Evolutionary conservation across 2,888 invertebrate genomes (phyloP).

Genomic region (Spisula solida): DNA sequence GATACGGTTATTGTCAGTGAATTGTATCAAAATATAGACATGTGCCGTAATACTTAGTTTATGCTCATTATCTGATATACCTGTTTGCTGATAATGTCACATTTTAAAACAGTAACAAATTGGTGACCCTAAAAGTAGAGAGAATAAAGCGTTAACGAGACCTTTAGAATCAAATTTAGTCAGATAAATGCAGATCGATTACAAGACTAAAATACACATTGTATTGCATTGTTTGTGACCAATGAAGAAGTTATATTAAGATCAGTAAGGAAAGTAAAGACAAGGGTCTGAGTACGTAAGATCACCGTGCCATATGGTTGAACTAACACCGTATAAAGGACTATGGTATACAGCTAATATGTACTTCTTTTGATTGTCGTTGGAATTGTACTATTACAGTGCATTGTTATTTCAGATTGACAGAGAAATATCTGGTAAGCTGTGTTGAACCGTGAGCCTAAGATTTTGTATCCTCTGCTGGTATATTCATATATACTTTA

Average conservation of each 20-base stretch:
- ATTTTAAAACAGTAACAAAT: constrained; percentile 61
- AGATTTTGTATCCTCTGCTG: too few relatives aligned
- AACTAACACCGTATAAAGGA: neutral
- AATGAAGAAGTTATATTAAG: constrained; percentile 19
- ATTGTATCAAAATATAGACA: constrained; percentile 1
- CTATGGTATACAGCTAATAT: too few relatives aligned
- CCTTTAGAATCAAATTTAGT: constrained; percentile 1
- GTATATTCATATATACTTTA: too few relatives aligned
- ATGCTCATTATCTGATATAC: neutral
- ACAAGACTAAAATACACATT: constrained; percentile 50
- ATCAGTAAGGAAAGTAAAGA: constrained; percentile 32
- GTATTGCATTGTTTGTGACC: constrained; percentile 44
- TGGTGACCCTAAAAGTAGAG: constrained; percentile 44
- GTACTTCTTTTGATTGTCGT: too few relatives aligned
- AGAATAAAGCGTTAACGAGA: constrained; percentile 37
- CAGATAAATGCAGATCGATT: constrained; percentile 40
- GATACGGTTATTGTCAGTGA: constrained; percentile 8
- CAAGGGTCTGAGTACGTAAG: neutral
- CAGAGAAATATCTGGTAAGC: too few relatives aligned
- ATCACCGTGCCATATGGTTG: constrained; percentile 8
- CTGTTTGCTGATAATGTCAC: constrained; percentile 33
- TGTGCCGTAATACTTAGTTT: neutral
- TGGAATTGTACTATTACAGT: too few relatives aligned
- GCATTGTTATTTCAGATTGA: too few relatives aligned
- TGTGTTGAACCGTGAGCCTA: too few relatives aligned